phyloP scores from a whole-genome alignment of 2,888 invertebrate genomes.

The Drosophila siamana region DNA sequence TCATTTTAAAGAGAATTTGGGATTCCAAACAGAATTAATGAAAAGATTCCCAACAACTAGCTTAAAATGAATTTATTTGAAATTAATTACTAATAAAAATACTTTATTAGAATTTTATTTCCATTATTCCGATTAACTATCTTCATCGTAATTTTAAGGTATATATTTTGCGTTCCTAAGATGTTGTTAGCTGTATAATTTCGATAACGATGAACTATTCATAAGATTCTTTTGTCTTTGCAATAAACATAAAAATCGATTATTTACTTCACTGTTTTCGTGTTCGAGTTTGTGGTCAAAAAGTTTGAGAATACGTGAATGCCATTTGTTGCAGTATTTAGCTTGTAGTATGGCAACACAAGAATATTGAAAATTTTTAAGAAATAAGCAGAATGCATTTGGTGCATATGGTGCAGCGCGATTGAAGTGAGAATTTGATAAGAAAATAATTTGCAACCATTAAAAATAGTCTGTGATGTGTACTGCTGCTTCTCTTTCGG shows the following conservation, averaged over 20 bases:
- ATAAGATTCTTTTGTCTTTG: not conserved
- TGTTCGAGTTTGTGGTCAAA: slow-evolving; percentile 63
- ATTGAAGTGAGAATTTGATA: slow-evolving; percentile 16
- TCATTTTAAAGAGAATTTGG: too few relatives aligned
- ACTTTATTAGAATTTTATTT: too few relatives aligned
- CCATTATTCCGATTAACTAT: too few relatives aligned
- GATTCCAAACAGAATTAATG: too few relatives aligned
- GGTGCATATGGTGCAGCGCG: slow-evolving; percentile 13
- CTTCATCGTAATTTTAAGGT: too few relatives aligned
- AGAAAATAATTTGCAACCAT: slow-evolving; percentile 1
- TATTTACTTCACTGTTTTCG: slow-evolving; percentile 45
- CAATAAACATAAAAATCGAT: slow-evolving; percentile 36
- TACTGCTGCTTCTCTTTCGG: slow-evolving; percentile 31
- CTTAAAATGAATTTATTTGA: too few relatives aligned
- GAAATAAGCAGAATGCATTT: slow-evolving; percentile 13
- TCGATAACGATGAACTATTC: slow-evolving; percentile 5
- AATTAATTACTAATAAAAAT: too few relatives aligned
- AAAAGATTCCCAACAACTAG: too few relatives aligned
- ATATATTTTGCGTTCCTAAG: not conserved
- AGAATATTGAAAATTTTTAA: slow-evolving; percentile 16
- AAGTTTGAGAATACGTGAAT: slow-evolving; percentile 48
- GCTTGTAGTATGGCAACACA: slow-evolving; percentile 33
- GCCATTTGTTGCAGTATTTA: slow-evolving; percentile 44
- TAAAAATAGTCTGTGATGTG: slow-evolving; percentile 24
- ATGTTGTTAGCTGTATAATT: not conserved